These are phyloP conservation scores for Nyctereutes procyonoides DNA, from an alignment of 2,113 vertebrate genomes.

Conservation along the genomic window DNA sequence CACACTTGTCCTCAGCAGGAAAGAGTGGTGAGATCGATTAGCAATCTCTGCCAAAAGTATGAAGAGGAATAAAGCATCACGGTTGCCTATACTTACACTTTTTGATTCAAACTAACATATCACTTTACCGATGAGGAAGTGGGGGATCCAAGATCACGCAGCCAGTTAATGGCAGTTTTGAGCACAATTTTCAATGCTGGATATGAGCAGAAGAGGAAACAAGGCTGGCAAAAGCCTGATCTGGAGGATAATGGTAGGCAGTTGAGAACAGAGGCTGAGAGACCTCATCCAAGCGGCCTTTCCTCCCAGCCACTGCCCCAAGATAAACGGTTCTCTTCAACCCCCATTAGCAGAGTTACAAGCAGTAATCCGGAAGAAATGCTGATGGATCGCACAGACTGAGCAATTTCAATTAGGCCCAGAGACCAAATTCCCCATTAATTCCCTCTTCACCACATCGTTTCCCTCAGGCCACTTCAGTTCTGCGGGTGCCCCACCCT, in stretches of 20 bases:
- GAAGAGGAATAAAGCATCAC: not conserved
- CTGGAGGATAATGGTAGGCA: not conserved
- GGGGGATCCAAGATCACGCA: not conserved
- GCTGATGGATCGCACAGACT: conserved; percentile 35
- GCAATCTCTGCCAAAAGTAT: not conserved
- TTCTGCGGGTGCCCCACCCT: not conserved
- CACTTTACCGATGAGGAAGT: not conserved
- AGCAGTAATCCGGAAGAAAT: conserved; percentile 49
- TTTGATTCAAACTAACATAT: not conserved
- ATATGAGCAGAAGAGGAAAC: not conserved
- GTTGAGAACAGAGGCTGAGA: not conserved
- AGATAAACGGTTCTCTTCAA: conserved; percentile 47
- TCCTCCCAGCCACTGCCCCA: rapidly evolving
- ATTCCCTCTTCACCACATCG: not conserved
- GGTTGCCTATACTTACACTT: not conserved
- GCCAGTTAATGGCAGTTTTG: not conserved
- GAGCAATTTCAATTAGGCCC: conserved; percentile 41
- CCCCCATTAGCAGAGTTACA: not conserved
- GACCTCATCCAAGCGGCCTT: not conserved
- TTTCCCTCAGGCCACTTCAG: not conserved
- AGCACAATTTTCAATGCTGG: not conserved
- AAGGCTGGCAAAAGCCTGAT: not conserved
- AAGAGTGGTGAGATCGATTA: not conserved
- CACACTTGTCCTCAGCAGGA: not conserved
- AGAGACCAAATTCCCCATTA: not conserved